Base-by-base conservation (phyloP, 2,113 vertebrate genomes). In the Sebastes schlegelii region DNA sequence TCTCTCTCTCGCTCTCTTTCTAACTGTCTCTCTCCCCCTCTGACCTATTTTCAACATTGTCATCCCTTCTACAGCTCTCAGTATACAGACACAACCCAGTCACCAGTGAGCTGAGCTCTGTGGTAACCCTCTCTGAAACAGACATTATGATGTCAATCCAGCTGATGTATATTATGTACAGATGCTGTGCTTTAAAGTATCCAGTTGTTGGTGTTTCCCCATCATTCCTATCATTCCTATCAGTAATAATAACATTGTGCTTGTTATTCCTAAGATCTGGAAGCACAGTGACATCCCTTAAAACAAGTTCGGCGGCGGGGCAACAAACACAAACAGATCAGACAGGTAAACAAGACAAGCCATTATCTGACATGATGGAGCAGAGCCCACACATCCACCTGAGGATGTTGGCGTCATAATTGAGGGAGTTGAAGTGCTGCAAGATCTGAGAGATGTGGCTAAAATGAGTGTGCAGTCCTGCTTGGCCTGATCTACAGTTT, bases 31-130 rank as follows among this genome's bases (percentile, higher is more conserved):
- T 14, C 19, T 17, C 74, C 16, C 52, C 16, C 62, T 65, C 72
- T 78, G 87, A 87, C 87, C 77, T 79, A 72, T 61, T 79, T 88
- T 68, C 61, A 49, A 52, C 58, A 10, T 8, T 76, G 85, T 69
- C 75, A 74, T 85, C n/a, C n/a, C 48, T 75, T 45, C 4, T 40
- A 10, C 49, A 72, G 66, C 10, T 51, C 76, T 62, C 55, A 19
- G 21, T 61, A 40, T 4, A 61, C 66, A 79, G 34, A 82, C 57
- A 40, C 64, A 58, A 11, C 70, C n/a, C 70, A 78, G 74, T 58
- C 69, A 21, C 45, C 49, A 49, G 45, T 42, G n/a, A 73, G 21
- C n/a, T 54, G 45, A 70, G 19, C 65, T 14, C 11, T 17, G 45
- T 57, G 23, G 13, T 26, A 43, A 61, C 17, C 0, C 49, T 19